Evolutionary conservation across 1,140 invertebrate genomes (phyloP), one percentile per base, ranked within the genome.

Genomic region (Rhyacophila brunnea): DNA sequence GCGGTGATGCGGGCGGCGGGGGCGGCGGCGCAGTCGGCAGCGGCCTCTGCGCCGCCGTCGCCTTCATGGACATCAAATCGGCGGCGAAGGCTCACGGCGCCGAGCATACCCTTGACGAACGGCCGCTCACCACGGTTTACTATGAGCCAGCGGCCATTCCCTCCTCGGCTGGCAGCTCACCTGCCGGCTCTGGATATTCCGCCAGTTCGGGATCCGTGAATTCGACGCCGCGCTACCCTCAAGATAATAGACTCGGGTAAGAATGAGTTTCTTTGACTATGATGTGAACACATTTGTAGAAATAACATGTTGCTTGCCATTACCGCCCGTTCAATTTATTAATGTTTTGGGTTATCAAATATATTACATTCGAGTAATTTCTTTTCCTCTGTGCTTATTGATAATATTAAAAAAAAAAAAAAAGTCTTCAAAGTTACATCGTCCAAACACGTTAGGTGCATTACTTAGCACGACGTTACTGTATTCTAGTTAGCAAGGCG

Each of bases 21-120:
- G 75, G 64, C 66, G 66, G 58, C 81, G 81, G 70, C 64, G 73
- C 67, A 77, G n/a, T n/a, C n/a, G n/a, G 75, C 64, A 81, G 81
- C 70, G 82, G 81, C 67, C 81, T 88, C 74, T 82, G 83, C 76
- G 93, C 92, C 71, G 93, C 92, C 70, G 92, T 96, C 74, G 92
- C 93, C 71, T 96, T 96, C 83, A 95, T 95, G 85, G 94, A 96
- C 84, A 96, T 96, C 81, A 94, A 93, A 80, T 95, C 92, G 68
- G 93, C 94, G 68, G 86, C 91, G 67, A 96, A 95, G 80, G 93
- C 93, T 49, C 91, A 95, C 75, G 88, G 88, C 74, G 86, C 86
- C 66, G 92, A 95, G 71, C 91, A 95, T 76, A 90, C 88, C 68
- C 77, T 96, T 74, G 91, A 93, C 74, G 89, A 93, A 68, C 80